These are phyloP conservation scores for Todiramphus saurophagus DNA, from an alignment of 2,113 vertebrate species.

Conservation along the genomic window DNA sequence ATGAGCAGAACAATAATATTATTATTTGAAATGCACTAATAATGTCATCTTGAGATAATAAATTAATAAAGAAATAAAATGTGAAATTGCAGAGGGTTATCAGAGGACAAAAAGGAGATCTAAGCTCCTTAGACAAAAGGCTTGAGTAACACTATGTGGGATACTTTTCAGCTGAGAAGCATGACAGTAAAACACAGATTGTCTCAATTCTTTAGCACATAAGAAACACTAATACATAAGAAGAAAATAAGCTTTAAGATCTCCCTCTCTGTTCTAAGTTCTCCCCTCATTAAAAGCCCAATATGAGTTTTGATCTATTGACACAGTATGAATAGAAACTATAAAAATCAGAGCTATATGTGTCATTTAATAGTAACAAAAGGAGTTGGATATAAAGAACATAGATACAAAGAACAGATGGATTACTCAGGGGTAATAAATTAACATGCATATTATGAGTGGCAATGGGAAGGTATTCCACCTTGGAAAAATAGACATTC, in stretches of 20 bases:
- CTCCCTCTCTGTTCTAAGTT: background rate
- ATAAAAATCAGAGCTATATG: background rate
- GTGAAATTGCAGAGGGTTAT: background rate
- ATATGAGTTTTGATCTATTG: constrained; percentile 1
- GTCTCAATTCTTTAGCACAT: background rate
- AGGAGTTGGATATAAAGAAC: background rate
- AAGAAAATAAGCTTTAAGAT: background rate
- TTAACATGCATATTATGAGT: background rate
- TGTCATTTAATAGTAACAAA: background rate
- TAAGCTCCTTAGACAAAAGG: background rate
- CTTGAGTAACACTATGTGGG: background rate
- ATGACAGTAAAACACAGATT: background rate
- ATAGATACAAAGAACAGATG: background rate
- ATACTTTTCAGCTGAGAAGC: background rate
- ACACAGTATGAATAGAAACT: background rate
- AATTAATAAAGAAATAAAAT: background rate
- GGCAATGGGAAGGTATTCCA: background rate
- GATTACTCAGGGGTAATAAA: background rate
- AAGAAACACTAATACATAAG: background rate
- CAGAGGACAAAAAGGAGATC: background rate
- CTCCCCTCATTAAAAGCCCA: constrained; percentile 2
- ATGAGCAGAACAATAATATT: background rate
- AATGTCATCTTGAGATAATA: background rate
- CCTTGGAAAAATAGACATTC: background rate
- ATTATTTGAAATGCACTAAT: background rate